phyloP scores from a whole-genome alignment of 35 echinoderm and acorn worm species.

The Ophioderma brevispina region DNA sequence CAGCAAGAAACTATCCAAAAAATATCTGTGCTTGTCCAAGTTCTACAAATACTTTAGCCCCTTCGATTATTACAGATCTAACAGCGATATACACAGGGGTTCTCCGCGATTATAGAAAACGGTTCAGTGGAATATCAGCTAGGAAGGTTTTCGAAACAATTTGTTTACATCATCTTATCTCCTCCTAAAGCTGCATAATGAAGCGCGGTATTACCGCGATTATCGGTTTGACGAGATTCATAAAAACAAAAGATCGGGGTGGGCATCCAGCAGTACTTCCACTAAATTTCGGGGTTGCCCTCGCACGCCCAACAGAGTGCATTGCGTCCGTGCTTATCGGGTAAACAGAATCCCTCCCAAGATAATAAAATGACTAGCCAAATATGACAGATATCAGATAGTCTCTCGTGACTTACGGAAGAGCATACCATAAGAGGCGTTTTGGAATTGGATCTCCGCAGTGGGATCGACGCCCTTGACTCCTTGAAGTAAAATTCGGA shows the following conservation, averaged over 20 bases:
- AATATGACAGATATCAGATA: background rate
- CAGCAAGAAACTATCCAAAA: background rate
- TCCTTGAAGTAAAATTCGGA: background rate
- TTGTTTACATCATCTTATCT: background rate
- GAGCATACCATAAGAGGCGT: slow-evolving; percentile 9
- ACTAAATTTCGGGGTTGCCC: background rate
- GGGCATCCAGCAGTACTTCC: background rate
- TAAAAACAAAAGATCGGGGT: background rate
- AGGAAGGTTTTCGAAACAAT: background rate
- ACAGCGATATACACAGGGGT: background rate
- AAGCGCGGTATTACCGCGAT: background rate
- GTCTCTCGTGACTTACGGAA: background rate
- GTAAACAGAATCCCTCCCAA: background rate
- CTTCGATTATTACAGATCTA: background rate
- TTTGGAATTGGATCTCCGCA: background rate
- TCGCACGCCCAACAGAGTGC: background rate
- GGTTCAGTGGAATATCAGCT: background rate
- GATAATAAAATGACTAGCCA: background rate
- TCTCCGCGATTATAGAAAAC: background rate
- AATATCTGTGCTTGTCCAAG: background rate
- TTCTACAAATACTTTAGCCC: background rate
- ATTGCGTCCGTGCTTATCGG: background rate
- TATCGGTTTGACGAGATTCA: background rate
- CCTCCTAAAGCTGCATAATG: background rate
- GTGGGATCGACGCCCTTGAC: background rate